Conservation (phyloP, 2,797 vertebrate species). For the Kryptolebias ocellatus region DNA sequence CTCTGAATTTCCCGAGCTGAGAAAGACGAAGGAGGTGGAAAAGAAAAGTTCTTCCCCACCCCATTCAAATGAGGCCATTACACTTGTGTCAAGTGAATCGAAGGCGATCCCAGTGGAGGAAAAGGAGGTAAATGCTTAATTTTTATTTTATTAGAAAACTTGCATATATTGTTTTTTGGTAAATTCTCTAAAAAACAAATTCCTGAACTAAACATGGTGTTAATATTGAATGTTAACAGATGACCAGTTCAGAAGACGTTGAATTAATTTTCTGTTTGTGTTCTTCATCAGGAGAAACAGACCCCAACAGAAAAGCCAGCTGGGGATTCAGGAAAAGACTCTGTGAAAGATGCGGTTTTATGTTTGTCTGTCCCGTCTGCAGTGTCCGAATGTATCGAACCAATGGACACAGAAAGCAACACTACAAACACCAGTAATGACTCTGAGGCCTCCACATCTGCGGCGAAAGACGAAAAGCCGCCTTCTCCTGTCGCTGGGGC, state of each 20-base stretch:
- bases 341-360: constrained; percentile 43
- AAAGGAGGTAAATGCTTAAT: constrained; percentile 51
- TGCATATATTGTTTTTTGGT: neutral
- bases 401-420: constrained; percentile 64
- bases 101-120: constrained; percentile 25
- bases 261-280: constrained; percentile 7
- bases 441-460: constrained; percentile 31
- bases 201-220: neutral
- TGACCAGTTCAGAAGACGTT: neutral
- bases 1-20: constrained; percentile 67
- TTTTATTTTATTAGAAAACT: neutral
- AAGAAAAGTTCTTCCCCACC: constrained; percentile 25
- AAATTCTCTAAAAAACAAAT: neutral
- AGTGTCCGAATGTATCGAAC: constrained; percentile 49
- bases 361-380: constrained; percentile 27
- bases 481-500: constrained; percentile 41
- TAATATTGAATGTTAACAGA: neutral
- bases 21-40: constrained; percentile 59
- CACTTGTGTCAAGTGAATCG: constrained; percentile 33
- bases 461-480: constrained; percentile 51
- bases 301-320: constrained; percentile 30
- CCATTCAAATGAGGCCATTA: constrained; percentile 29
- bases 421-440: constrained; percentile 38
- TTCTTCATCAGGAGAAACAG: constrained; percentile 54
- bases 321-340: constrained; percentile 48